A percentile compares a stretch with the other conserved stretches of the same genome.
phyloP scores from a whole-genome alignment of 2,113 vertebrate species.

The Sinocyclocheilus anophthalmus region DNA sequence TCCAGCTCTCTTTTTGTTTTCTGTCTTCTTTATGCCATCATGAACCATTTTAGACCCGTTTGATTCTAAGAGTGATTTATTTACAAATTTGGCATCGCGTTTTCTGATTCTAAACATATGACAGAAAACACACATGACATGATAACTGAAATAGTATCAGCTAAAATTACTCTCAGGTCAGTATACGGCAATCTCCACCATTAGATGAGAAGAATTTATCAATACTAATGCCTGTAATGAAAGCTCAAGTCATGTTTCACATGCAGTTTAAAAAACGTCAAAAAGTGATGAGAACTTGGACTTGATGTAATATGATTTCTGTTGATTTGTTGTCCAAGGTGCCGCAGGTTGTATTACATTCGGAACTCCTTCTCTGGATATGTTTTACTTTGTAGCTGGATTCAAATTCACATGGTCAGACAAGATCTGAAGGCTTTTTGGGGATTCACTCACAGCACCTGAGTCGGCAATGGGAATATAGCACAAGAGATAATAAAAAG shows the following conservation, averaged over 20 bases:
- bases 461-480: constrained; percentile 36
- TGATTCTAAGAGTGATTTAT: too few species aligned
- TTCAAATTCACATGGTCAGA: not conserved
- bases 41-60: too few species aligned
- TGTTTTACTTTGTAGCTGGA: not conserved
- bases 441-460: constrained; percentile 19
- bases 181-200: not conserved
- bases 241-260: not conserved
- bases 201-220: not conserved
- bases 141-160: not conserved
- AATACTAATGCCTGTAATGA: not conserved
- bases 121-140: not conserved
- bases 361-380: not conserved
- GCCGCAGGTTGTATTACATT: not conserved
- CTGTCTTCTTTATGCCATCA: too few species aligned
- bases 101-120: too few species aligned
- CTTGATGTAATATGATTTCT: not conserved
- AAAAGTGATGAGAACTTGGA: too few species aligned
- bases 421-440: constrained; percentile 15
- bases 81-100: too few species aligned
- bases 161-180: not conserved
- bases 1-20: too few species aligned
- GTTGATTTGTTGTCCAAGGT: not conserved
- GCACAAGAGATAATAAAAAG: constrained; percentile 53
- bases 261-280: not conserved